Evolutionary conservation across 2,797 vertebrate genomes (phyloP).

Genomic region (Furcifer pardalis): DNA sequence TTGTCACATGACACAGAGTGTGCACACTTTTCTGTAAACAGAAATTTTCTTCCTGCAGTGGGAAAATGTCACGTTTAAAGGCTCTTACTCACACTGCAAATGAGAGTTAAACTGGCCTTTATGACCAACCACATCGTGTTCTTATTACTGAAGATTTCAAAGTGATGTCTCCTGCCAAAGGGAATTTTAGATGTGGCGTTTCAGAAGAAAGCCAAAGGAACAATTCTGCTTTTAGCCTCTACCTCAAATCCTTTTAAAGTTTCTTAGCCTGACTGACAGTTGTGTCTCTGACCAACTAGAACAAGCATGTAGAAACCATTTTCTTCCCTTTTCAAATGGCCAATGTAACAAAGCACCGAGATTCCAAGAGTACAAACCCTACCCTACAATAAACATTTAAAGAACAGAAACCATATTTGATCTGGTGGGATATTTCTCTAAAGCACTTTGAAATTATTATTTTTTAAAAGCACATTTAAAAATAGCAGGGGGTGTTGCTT

Average conservation of each 20-base stretch:
- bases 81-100: neutral
- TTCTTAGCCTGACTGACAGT: neutral
- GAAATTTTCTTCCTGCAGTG: neutral
- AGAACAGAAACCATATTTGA: constrained; percentile 25
- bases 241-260: neutral
- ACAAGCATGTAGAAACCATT: neutral
- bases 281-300: neutral
- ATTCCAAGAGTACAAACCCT: neutral
- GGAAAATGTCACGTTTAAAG: neutral
- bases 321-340: constrained; percentile 23
- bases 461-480: constrained; percentile 42
- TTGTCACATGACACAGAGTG: neutral
- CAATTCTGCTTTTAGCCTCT: neutral
- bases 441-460: constrained; percentile 45
- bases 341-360: neutral
- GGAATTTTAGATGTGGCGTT: neutral
- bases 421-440: neutral
- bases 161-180: neutral
- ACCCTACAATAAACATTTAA: constrained; percentile 17
- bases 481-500: constrained; percentile 41
- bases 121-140: neutral
- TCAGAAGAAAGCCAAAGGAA: neutral
- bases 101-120: neutral
- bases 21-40: neutral
- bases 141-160: neutral